Conservation (phyloP, 2,797 vertebrate genomes). For the Squalus acanthias region DNA sequence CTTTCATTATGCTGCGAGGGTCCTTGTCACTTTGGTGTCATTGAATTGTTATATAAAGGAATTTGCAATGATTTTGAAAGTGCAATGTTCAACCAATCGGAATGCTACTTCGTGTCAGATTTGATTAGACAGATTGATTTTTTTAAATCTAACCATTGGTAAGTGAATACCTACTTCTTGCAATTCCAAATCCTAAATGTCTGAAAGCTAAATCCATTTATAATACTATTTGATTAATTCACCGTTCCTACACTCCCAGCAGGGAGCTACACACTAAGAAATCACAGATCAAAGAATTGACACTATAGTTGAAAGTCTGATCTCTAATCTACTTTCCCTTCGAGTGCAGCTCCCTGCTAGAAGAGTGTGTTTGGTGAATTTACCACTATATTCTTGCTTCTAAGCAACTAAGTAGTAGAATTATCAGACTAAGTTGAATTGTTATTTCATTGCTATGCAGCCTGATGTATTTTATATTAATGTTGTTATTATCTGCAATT, state of each 20-base stretch:
- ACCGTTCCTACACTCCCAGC: not conserved
- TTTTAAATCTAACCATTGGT: not conserved
- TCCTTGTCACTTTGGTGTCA: not conserved
- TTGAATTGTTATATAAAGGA: not conserved
- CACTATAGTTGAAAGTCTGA: not conserved
- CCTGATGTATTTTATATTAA: not conserved
- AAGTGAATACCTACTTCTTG: not conserved
- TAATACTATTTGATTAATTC: not conserved
- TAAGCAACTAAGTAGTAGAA: not conserved
- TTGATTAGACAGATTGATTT: not conserved
- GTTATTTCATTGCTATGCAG: not conserved
- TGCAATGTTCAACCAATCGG: no score
- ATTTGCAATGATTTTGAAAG: not conserved
- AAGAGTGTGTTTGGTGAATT: not conserved
- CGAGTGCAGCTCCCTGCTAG: not conserved
- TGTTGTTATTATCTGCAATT: not conserved
- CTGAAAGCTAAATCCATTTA: not conserved
- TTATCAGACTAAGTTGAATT: not conserved
- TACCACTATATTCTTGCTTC: not conserved
- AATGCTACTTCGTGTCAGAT: not conserved
- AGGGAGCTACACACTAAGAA: not conserved
- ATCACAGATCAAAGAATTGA: not conserved
- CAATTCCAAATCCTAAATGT: not conserved
- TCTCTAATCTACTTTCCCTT: not conserved
- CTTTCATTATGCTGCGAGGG: not conserved